Percentiles rank a stretch among this genome's conserved stretches.
phyloP scores from a whole-genome alignment of 2,888 invertebrate genomes.

The Aspidiotus rigidus region DNA sequence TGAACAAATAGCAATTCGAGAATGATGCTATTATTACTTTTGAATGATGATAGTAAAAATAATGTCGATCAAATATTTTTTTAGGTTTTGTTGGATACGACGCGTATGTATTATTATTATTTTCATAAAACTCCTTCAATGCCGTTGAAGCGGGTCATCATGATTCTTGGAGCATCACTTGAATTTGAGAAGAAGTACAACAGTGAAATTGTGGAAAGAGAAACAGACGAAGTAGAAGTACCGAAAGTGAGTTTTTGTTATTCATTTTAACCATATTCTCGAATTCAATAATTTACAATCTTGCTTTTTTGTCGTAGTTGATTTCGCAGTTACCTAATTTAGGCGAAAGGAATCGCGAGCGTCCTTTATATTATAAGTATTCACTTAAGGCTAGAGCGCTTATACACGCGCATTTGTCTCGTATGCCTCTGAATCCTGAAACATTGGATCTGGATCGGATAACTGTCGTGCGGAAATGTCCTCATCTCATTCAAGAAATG shows the following conservation, averaged over 20 bases:
- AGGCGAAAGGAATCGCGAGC: constrained; percentile 92
- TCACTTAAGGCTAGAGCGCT: constrained; percentile 88
- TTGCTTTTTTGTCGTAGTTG: constrained; percentile 52
- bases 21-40: background rate
- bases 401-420: constrained; percentile 88
- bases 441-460: constrained; percentile 77
- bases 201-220: constrained; percentile 83
- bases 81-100: constrained; percentile 86
- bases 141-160: constrained; percentile 87
- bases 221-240: constrained; percentile 90
- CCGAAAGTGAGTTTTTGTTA: constrained; percentile 57
- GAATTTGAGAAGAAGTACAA: constrained; percentile 94
- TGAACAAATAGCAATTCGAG: background rate
- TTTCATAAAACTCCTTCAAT: constrained; percentile 93
- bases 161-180: constrained; percentile 92
- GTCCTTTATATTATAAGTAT: constrained; percentile 83
- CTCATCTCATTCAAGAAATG: constrained; percentile 94
- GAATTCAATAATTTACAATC: constrained; percentile 20
- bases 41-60: background rate
- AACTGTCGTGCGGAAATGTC: constrained; percentile 78
- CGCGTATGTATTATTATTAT: constrained; percentile 90
- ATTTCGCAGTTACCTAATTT: constrained; percentile 84
- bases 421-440: constrained; percentile 64
- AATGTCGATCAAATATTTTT: background rate
- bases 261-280: background rate